Base-by-base conservation (phyloP, 2,888 invertebrate genomes). In the Syritta pipiens region DNA sequence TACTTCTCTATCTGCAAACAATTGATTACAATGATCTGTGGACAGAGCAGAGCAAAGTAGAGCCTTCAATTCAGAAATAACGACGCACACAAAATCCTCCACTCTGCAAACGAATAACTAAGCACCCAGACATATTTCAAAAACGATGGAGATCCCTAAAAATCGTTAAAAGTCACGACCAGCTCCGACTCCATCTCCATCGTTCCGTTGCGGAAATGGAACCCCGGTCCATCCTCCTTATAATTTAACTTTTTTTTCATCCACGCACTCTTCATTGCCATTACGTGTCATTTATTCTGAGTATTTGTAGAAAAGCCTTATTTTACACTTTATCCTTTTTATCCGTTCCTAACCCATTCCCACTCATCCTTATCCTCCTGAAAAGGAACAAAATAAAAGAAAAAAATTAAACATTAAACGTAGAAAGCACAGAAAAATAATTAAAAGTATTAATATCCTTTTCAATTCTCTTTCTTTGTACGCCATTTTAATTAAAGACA, bases 401-500 rank as follows among this genome's bases (percentile, higher is more conserved):
- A 35, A 32, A 49, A 49, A 62, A 68, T 55, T 48, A 55, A 55
- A 67, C n/a, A n/a, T 37, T 37, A 49, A 22, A n/a, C n/a, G 3
- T 26, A 26, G 26, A 24, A 44, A 6, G 35, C 12, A 24, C 10
- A 32, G 37, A 49, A 32, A 37, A 26, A 51, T 60, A 71, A 71
- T 62, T 53, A 62, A 62, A 71, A 51, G 69, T 71, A 62, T 62
- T 71, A 62, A 71, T 71, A 55, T 71, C 46, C 37, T 62, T 71
- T 71, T 62, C 46, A 44, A 69, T 51, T 71, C 46, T 55, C n/a
- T 55, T n/a, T 53, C 28, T 62, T 24, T 51, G 28, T 26, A 12
- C 44, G 20, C 46, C 24, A 40, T 81, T 74, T 68, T 68, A 74
- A 83, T 89, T 89, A 62, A 89, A 94, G 90, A 93, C 93, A 74